Conservation (phyloP, 1,140 invertebrate species). For the Leucophenga varia region DNA sequence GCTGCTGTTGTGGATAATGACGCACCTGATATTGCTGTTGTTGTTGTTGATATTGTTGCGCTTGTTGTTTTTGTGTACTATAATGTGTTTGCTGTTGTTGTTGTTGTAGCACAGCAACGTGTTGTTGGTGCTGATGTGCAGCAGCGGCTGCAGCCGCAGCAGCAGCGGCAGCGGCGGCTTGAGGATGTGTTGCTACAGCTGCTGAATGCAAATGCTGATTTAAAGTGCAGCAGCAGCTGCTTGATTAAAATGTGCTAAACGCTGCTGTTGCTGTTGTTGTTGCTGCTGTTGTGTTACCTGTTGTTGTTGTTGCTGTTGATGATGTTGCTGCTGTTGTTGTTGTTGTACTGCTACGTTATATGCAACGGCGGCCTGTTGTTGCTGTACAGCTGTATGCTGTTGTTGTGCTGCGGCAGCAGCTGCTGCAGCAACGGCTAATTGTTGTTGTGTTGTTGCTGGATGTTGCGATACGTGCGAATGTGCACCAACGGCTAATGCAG, state of each 20-base stretch:
- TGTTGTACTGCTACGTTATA: slow-evolving; percentile 2
- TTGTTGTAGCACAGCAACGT: slow-evolving; percentile 28
- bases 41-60: slow-evolving; percentile 16
- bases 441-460: slow-evolving; percentile 22
- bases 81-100: slow-evolving; percentile 27
- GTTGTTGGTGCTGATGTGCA: slow-evolving; percentile 26
- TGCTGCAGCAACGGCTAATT: slow-evolving; percentile 13
- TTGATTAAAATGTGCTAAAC: slow-evolving; percentile 34
- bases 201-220: slow-evolving; percentile 34
- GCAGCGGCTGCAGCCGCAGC: slow-evolving; percentile 31
- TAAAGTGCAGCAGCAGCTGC: slow-evolving; percentile 33
- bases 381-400: slow-evolving; percentile 22
- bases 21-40: slow-evolving; percentile 1
- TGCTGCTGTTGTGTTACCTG: slow-evolving; percentile 24
- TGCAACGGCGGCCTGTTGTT: slow-evolving; percentile 12
- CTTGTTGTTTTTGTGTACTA: slow-evolving; percentile 25
- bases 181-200: slow-evolving; percentile 23
- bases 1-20: slow-evolving; percentile 13
- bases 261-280: slow-evolving; percentile 38
- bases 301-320: slow-evolving; percentile 24
- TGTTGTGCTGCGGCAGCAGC: slow-evolving; percentile 25
- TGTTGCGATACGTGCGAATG: slow-evolving; percentile 37
- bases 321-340: slow-evolving; percentile 26
- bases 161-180: slow-evolving; percentile 26
- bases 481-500: slow-evolving; percentile 16